Base-by-base conservation (phyloP, 1,140 invertebrate species). In the Luehdorfia chinensis region DNA sequence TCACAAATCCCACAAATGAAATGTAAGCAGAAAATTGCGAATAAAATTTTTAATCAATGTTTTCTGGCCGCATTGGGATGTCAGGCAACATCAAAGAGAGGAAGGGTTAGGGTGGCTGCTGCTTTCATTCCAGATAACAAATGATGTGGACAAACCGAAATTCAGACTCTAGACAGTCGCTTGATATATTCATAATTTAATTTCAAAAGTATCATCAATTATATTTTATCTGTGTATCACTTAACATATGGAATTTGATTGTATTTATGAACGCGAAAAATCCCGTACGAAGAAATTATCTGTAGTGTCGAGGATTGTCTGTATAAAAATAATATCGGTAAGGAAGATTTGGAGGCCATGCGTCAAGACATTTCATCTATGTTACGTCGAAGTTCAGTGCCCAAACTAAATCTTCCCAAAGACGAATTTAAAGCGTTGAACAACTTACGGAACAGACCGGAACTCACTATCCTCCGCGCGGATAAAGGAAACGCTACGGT, bases 121-220 rank as follows among this genome's bases (percentile, higher is more conserved):
- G n/a, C 41, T 25, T 45, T 51, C 21, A 27, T 45, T 47, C 27
- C 27, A 46, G 25, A 51, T 46, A 51, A 51, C 41, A 51, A 34
- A 51, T 46, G 49, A 51, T 27, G 44, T 46, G 41, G 25, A 51
- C 49, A 51, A 45, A 37, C 50, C 43, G 27, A 34, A 37, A 25
- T 25, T 41, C 36, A 25, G 49, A 47, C 37, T 23, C 19, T 34
- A 37, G 44, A 52, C 50, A 52, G 36, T 32, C 31, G 50, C 44
- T 45, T 47, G 50, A 52, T 52, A 46, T 39, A 52, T 52, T 47
- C 28, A 47, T 52, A 39, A 46, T 52, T 52, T 52, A 52, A 47
- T 47, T 36, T 37, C 41, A 41, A 52, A 52, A 47, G 30, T 28
- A 27, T 37, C 30, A 31, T 37, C 18, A 45, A 41, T 39, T 39